These are phyloP conservation scores for Casuarius casuarius DNA, from an alignment of 2,113 vertebrate species.

Conservation along the genomic window DNA sequence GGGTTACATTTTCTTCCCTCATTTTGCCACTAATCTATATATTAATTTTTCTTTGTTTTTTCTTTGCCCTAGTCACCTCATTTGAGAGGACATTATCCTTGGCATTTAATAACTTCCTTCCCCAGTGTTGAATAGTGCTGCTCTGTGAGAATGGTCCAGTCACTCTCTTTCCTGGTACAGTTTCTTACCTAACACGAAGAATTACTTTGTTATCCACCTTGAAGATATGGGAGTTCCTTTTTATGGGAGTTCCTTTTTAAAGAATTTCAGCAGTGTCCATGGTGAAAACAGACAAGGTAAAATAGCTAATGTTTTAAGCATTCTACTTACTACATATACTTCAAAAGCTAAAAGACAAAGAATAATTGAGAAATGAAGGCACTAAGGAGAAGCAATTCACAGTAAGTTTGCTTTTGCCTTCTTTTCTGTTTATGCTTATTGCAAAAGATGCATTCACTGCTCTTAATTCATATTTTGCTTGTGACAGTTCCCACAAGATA, in stretches of 20 bases:
- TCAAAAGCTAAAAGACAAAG: background rate
- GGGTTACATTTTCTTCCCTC: background rate
- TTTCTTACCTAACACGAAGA: background rate
- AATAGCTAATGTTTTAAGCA: background rate
- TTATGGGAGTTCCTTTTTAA: background rate
- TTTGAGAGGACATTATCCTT: background rate
- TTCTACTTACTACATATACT: background rate
- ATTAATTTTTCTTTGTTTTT: background rate
- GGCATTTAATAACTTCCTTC: background rate
- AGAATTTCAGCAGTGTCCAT: background rate
- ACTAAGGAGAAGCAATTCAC: background rate
- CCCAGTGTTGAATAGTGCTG: background rate
- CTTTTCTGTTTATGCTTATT: background rate
- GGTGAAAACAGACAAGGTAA: background rate
- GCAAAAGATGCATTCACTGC: background rate
- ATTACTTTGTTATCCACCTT: background rate
- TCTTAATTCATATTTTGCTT: slow-evolving; percentile 13
- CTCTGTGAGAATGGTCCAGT: background rate
- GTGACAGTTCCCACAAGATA: background rate
- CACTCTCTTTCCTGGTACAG: background rate
- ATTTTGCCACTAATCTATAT: background rate
- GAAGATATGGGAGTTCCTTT: background rate
- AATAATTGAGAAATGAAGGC: background rate
- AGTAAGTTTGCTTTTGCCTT: background rate
- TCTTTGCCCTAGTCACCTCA: background rate